These are phyloP conservation scores for Temnothorax nylanderi DNA, from an alignment of 1,140 invertebrate species.

Conservation along the genomic window DNA sequence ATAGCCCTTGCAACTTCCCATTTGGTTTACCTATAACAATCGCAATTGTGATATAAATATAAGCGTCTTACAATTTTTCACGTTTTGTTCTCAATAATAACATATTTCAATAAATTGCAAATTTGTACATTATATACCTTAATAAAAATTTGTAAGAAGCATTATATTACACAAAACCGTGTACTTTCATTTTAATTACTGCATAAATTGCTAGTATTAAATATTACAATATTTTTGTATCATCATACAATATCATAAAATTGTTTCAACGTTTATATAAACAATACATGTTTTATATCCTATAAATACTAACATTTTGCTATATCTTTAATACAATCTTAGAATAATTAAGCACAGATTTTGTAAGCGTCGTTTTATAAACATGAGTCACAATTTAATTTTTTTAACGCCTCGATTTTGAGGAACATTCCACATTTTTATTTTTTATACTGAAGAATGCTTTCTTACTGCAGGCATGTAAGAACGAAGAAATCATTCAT, in stretches of 20 bases:
- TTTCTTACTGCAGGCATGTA: not conserved
- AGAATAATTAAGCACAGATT: not conserved
- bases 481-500: not conserved
- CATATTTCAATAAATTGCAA: not conserved
- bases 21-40: conserved; percentile 85
- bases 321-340: not conserved
- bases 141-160: not conserved
- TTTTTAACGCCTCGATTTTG: not conserved
- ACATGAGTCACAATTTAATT: not conserved
- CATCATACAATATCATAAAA: conserved; percentile 1
- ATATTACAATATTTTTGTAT: conserved; percentile 1
- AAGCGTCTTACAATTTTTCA: not conserved
- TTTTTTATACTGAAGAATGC: not conserved
- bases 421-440: not conserved
- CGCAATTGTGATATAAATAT: conserved; percentile 10
- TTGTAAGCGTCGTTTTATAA: not conserved
- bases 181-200: not conserved
- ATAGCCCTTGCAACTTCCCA: conserved; percentile 88
- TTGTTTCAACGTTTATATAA: not conserved
- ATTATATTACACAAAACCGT: not conserved
- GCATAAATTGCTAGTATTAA: not conserved
- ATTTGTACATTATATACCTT: not conserved
- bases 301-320: not conserved
- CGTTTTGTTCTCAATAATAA: not conserved
- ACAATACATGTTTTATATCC: not conserved